phyloP scores from a whole-genome alignment of 2,797 vertebrate species.

The Notolabrus celidotus region DNA sequence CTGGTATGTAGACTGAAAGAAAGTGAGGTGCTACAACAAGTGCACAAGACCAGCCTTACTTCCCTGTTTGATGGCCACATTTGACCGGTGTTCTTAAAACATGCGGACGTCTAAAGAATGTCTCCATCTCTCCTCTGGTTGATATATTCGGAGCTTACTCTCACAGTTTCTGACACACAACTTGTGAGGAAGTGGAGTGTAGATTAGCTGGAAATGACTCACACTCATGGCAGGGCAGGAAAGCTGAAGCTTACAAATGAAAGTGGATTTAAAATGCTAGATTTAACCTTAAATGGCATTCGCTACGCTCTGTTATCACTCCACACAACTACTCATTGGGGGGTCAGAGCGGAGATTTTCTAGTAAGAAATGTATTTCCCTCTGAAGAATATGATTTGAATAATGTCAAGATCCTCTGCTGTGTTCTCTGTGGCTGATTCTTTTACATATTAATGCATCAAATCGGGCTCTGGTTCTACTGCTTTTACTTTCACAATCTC shows the following conservation, averaged over 20 bases:
- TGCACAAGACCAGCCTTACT: not conserved
- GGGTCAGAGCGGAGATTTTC: conserved; percentile 28
- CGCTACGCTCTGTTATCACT: conserved; percentile 44
- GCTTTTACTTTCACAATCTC: not conserved
- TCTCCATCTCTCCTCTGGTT: conserved; percentile 8
- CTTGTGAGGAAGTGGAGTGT: conserved; percentile 18
- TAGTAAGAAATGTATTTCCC: conserved; percentile 4
- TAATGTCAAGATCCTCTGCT: not conserved
- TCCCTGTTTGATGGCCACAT: not conserved
- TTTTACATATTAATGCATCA: not conserved
- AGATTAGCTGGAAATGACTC: conserved; percentile 52
- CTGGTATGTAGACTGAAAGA: not conserved
- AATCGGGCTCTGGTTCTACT: not conserved
- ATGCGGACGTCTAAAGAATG: not conserved
- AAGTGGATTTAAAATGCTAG: conserved; percentile 69
- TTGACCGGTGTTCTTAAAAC: not conserved
- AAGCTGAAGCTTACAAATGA: conserved; percentile 56
- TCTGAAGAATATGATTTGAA: conserved; percentile 4
- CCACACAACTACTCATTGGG: conserved; percentile 31
- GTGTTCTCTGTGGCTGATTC: not conserved
- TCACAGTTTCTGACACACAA: conserved; percentile 22
- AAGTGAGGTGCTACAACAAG: not conserved
- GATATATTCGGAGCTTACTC: conserved; percentile 22
- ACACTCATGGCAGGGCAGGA: conserved; percentile 36
- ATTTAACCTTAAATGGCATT: conserved; percentile 68